These are phyloP conservation scores for Ptilorrhoa leucosticta DNA, from an alignment of 2,113 vertebrate species.

Conservation along the genomic window DNA sequence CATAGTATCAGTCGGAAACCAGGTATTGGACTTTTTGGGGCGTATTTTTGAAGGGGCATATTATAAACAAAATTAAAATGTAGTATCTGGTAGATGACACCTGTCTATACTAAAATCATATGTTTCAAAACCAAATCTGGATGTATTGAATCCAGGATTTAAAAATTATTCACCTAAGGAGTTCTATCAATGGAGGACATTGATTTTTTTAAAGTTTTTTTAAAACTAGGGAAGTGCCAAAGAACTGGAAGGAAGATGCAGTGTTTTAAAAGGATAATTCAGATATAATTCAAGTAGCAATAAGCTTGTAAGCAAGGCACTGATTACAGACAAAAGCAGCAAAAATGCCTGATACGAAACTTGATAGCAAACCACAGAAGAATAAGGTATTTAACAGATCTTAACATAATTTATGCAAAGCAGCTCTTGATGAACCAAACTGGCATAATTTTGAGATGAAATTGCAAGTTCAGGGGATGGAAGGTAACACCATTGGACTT, in stretches of 20 bases:
- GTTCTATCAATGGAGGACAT: neutral
- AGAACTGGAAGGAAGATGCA: neutral
- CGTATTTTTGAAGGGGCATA: neutral
- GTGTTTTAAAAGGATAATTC: neutral
- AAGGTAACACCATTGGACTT: neutral
- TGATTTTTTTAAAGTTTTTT: neutral
- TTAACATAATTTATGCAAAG: neutral
- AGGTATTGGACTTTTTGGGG: neutral
- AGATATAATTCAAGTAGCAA: neutral
- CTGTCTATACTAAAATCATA: neutral
- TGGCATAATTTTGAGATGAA: neutral
- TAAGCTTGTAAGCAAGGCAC: neutral
- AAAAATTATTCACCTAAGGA: neutral
- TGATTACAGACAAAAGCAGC: neutral
- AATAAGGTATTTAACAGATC: neutral
- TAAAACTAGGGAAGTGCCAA: neutral
- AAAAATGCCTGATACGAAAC: neutral
- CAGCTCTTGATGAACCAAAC: neutral
- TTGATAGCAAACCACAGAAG: neutral
- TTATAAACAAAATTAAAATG: neutral
- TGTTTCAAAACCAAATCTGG: neutral
- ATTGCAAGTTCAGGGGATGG: neutral
- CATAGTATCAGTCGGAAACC: neutral
- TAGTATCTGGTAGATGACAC: neutral
- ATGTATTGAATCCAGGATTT: neutral